Percentiles rank a stretch among this genome's conserved stretches.
Evolutionary conservation across 92 coral and sea anemone genomes (phyloP).

Genomic region (Palythoa caribaeorum): DNA sequence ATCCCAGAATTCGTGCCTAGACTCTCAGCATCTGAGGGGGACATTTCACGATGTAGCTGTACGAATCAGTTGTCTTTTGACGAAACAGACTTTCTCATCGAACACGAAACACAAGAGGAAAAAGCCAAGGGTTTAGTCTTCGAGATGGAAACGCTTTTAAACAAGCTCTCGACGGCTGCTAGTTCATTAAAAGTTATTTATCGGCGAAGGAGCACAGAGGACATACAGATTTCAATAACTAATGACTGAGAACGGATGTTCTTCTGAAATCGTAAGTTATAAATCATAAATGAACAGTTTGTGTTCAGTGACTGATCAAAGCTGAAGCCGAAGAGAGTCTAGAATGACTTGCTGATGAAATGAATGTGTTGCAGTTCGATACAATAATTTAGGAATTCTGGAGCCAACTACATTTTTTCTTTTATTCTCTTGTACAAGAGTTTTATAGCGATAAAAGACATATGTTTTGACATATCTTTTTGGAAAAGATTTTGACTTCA

Average conservation of each 20-base stretch:
- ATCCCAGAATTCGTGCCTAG: conserved; percentile 50
- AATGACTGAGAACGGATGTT: background rate
- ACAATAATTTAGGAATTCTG: background rate
- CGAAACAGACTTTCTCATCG: conserved; percentile 70
- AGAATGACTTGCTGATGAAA: background rate
- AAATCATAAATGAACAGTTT: background rate
- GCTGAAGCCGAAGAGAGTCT: background rate
- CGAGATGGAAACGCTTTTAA: conserved; percentile 88
- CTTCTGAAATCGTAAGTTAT: background rate
- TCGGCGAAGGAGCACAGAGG: conserved; percentile 69
- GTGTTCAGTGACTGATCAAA: background rate
- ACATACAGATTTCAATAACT: conserved; percentile 24
- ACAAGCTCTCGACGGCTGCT: conserved; percentile 86
- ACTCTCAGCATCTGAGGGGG: conserved; percentile 65
- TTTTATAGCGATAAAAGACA: too few species aligned
- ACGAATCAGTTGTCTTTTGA: conserved; percentile 52
- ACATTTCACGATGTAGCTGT: conserved; percentile 62
- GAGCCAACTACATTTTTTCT: background rate
- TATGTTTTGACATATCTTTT: too few species aligned
- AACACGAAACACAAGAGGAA: conserved; percentile 71
- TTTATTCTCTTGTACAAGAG: background rate
- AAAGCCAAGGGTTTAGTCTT: conserved; percentile 83
- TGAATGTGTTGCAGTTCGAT: background rate
- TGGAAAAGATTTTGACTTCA: background rate
- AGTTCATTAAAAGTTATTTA: conserved; percentile 81